Evolutionary conservation across 2,113 vertebrate genomes (phyloP).

Genomic region (Phyllostomus hastatus): DNA sequence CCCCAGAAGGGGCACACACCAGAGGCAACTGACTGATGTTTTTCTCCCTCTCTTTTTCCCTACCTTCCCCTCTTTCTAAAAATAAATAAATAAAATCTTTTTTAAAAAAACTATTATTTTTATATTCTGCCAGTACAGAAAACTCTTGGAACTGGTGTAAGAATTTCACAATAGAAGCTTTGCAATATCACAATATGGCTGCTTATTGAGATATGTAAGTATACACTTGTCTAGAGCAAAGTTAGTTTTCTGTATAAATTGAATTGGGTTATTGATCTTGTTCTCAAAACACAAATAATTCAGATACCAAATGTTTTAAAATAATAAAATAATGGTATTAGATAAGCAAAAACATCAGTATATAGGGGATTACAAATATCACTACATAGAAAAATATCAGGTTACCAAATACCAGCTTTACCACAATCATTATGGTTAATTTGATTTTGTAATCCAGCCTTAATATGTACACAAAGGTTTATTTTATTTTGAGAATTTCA

Average conservation of each 20-base stretch:
- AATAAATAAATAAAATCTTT: too few species aligned
- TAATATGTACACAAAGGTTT: neutral
- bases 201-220: neutral
- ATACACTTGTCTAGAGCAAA: neutral
- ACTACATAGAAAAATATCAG: neutral
- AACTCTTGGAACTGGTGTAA: neutral
- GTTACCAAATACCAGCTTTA: neutral
- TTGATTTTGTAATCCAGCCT: neutral
- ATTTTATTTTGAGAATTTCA: slow-evolving; percentile 26
- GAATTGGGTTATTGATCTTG: neutral
- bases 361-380: neutral
- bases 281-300: neutral
- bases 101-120: slow-evolving; percentile 6
- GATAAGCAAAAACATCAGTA: neutral
- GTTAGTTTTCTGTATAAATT: neutral
- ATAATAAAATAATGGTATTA: neutral
- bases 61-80: too few species aligned
- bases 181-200: neutral
- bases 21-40: too few species aligned
- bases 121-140: neutral
- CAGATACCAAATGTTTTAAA: neutral
- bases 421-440: neutral
- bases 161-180: neutral
- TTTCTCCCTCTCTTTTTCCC: too few species aligned
- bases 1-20: too few species aligned